These are phyloP conservation scores for Halesus radiatus DNA, from an alignment of 1,140 invertebrate species.

Conservation along the genomic window DNA sequence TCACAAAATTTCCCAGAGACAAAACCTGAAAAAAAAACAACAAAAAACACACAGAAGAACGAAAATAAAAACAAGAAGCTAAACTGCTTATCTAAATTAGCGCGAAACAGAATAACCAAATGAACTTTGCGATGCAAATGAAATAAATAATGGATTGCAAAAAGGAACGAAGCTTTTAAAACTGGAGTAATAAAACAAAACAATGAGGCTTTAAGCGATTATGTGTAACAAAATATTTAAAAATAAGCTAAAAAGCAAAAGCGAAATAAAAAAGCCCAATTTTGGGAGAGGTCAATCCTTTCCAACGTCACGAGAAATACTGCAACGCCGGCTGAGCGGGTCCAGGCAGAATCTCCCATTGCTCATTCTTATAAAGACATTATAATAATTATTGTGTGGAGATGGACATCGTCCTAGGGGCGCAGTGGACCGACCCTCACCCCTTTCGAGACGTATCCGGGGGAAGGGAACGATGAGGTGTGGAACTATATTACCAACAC, in stretches of 20 bases:
- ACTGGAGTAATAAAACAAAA: background rate
- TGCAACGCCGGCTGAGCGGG: background rate
- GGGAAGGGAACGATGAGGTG: no score
- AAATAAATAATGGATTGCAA: background rate
- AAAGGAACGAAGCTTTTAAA: no score
- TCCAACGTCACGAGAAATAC: slow-evolving; percentile 28
- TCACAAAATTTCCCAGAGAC: no score
- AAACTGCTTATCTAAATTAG: background rate
- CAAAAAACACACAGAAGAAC: slow-evolving; percentile 1
- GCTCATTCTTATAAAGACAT: no score
- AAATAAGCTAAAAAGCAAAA: slow-evolving; percentile 44
- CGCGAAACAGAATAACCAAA: background rate
- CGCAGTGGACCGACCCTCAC: background rate
- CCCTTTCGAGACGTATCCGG: no score
- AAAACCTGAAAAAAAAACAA: background rate
- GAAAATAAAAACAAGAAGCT: background rate
- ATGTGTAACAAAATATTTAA: background rate
- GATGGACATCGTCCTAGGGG: slow-evolving; percentile 18
- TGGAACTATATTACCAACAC: no score
- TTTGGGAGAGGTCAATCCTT: slow-evolving; percentile 36
- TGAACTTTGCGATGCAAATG: slow-evolving; percentile 14
- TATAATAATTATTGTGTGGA: background rate
- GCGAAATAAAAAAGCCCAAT: slow-evolving; percentile 36
- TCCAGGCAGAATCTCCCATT: background rate
- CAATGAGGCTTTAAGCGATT: background rate